Conservation (phyloP, 2,888 invertebrate species). For the Epinotia brunnichana region DNA sequence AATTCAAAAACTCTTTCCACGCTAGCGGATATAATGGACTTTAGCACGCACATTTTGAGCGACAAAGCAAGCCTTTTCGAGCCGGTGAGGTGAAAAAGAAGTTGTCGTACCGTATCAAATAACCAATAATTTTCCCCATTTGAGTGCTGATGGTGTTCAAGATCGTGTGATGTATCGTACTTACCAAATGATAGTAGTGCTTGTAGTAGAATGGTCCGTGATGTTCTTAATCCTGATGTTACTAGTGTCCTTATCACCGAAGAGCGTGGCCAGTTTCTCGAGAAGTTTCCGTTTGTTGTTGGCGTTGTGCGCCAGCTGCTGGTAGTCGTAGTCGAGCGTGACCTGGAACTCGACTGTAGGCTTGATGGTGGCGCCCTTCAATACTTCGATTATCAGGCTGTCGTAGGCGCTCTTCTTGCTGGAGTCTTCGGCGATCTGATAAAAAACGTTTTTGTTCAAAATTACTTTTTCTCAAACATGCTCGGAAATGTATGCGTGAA, state of each 20-base stretch:
- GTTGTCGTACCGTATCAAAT: too few species aligned
- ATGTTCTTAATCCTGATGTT: slow-evolving; percentile 90
- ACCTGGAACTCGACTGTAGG: slow-evolving; percentile 92
- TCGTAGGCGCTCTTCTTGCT: slow-evolving; percentile 90
- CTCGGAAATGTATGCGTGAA: too few species aligned
- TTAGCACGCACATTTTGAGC: too few species aligned
- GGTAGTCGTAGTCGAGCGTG: slow-evolving; percentile 88
- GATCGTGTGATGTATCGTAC: slow-evolving; percentile 45
- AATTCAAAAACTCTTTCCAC: too few species aligned
- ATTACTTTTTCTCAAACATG: too few species aligned
- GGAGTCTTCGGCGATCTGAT: slow-evolving; percentile 88
- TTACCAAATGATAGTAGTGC: slow-evolving; percentile 86
- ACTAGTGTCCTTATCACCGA: slow-evolving; percentile 88
- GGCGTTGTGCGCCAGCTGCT: slow-evolving; percentile 88
- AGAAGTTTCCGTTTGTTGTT: slow-evolving; percentile 90
- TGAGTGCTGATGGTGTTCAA: too few species aligned
- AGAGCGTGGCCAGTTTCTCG: slow-evolving; percentile 90
- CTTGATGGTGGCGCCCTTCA: slow-evolving; percentile 84
- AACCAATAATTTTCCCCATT: too few species aligned
- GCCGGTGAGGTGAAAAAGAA: too few species aligned
- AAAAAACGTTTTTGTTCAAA: slow-evolving; percentile 30
- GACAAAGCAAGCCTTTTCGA: too few species aligned
- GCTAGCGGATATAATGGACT: too few species aligned
- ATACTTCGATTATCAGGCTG: slow-evolving; percentile 90
- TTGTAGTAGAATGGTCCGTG: slow-evolving; percentile 83